Percentiles rank a stretch among this genome's conserved stretches.
Evolutionary conservation across 92 coral and sea anemone genomes (phyloP).

Genomic region (Hydrozoanthus gracilis): DNA sequence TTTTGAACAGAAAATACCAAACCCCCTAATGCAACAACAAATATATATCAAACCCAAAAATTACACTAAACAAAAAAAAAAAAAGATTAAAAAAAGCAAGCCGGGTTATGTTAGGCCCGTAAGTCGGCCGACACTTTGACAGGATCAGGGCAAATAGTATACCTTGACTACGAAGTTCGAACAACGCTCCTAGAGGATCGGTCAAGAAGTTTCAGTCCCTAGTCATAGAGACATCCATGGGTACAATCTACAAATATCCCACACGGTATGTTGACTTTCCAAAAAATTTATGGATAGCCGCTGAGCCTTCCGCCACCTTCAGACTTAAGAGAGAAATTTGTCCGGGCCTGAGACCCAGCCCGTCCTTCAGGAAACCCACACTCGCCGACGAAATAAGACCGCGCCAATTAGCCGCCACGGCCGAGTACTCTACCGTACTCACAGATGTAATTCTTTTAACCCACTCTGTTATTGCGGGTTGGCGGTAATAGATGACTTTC

Average conservation of each 20-base stretch:
- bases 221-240: background rate
- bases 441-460: constrained; percentile 27
- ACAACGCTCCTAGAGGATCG: background rate
- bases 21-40: constrained; percentile 18
- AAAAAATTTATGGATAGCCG: background rate
- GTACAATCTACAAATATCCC: background rate
- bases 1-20: constrained; percentile 21
- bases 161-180: background rate
- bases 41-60: background rate
- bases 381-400: constrained; percentile 27
- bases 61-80: no score
- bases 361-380: background rate
- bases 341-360: background rate
- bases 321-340: background rate
- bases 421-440: constrained; percentile 18
- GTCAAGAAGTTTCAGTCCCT: background rate
- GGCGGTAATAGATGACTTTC: constrained; percentile 45
- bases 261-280: background rate
- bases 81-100: background rate
- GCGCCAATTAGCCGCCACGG: constrained; percentile 47
- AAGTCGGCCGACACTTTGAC: constrained; percentile 6
- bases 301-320: constrained; percentile 12
- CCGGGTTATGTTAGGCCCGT: constrained; percentile 1
- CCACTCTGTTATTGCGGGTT: constrained; percentile 44
- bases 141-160: background rate